Evolutionary conservation across 2,113 vertebrate genomes (phyloP).

Genomic region (Triplophysa rosa): DNA sequence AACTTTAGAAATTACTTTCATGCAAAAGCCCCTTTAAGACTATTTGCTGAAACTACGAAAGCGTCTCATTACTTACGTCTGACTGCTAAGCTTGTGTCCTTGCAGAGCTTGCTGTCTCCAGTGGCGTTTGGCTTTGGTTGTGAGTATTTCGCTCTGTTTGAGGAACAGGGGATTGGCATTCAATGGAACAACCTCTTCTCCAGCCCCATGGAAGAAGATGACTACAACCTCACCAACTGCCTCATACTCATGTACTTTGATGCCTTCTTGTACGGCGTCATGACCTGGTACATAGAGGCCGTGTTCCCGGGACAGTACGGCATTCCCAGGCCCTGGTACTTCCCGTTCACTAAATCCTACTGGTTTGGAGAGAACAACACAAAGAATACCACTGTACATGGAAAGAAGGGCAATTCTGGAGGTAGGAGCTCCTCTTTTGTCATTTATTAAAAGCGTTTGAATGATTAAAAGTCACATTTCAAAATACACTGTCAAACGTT

Average conservation of each 20-base stretch:
- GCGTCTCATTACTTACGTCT: neutral
- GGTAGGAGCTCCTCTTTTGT: slow-evolving; percentile 70
- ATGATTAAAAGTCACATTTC: too few species aligned
- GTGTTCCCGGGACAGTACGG: slow-evolving; percentile 98
- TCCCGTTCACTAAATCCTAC: slow-evolving; percentile 91
- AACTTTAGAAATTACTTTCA: too few species aligned
- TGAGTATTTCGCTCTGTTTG: slow-evolving; percentile 92
- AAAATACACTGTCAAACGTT: too few species aligned
- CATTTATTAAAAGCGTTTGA: neutral
- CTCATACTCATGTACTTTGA: slow-evolving; percentile 89
- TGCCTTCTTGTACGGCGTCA: slow-evolving; percentile 86
- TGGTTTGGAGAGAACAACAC: slow-evolving; percentile 85
- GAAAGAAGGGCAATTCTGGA: slow-evolving; percentile 71
- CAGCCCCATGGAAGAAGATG: slow-evolving; percentile 85
- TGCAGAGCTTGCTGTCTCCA: slow-evolving; percentile 91
- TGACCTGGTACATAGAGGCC: slow-evolving; percentile 97
- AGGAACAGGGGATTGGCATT: slow-evolving; percentile 94
- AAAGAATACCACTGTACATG: slow-evolving; percentile 66
- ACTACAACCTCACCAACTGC: slow-evolving; percentile 87
- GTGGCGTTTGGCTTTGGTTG: slow-evolving; percentile 97
- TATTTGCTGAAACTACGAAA: too few species aligned
- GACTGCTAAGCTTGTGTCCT: slow-evolving; percentile 33
- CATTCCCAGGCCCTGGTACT: slow-evolving; percentile 93
- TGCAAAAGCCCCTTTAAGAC: too few species aligned
- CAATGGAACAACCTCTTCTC: slow-evolving; percentile 92